Percentiles rank a stretch among this genome's conserved stretches.
phyloP scores from a whole-genome alignment of 37 sponge, comb jelly and placozoan genomes.

The Cliona cf. orientalis region DNA sequence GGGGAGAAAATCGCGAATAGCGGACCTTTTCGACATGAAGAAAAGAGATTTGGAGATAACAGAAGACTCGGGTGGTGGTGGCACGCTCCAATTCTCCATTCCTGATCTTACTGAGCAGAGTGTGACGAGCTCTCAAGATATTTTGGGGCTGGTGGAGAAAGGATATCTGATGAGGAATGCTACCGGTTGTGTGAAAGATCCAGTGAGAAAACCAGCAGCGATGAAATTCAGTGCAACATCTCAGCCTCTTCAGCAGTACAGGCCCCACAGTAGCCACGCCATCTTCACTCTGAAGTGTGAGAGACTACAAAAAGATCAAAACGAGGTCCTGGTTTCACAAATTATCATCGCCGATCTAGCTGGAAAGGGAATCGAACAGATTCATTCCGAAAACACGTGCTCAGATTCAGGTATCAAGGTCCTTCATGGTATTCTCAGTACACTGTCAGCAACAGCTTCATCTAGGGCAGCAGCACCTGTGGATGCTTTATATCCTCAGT shows the following conservation, averaged over 20 bases:
- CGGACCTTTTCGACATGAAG: conserved; percentile 61
- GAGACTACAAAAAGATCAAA: neutral
- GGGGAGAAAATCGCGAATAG: conserved; percentile 67
- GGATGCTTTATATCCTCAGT: conserved; percentile 9
- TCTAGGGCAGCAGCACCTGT: neutral
- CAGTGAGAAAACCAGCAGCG: neutral
- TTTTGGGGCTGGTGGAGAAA: conserved; percentile 50
- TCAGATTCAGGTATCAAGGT: conserved; percentile 31
- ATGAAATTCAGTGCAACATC: conserved; percentile 6
- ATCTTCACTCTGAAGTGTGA: conserved; percentile 42
- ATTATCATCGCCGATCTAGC: conserved; percentile 57
- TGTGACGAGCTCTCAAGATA: conserved; percentile 38
- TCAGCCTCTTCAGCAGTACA: conserved; percentile 21
- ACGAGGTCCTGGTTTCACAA: neutral
- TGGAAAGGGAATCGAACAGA: conserved; percentile 35
- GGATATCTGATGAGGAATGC: conserved; percentile 76
- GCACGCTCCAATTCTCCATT: neutral
- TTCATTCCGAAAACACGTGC: neutral
- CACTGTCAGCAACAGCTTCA: neutral
- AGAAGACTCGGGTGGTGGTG: neutral
- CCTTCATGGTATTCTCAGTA: conserved; percentile 20
- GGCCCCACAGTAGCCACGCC: conserved; percentile 61
- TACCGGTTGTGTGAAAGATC: conserved; percentile 43
- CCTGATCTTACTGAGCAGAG: conserved; percentile 33
- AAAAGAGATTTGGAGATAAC: conserved; percentile 35